Conservation (phyloP, 2,888 invertebrate genomes). For the Vanessa cardui region DNA sequence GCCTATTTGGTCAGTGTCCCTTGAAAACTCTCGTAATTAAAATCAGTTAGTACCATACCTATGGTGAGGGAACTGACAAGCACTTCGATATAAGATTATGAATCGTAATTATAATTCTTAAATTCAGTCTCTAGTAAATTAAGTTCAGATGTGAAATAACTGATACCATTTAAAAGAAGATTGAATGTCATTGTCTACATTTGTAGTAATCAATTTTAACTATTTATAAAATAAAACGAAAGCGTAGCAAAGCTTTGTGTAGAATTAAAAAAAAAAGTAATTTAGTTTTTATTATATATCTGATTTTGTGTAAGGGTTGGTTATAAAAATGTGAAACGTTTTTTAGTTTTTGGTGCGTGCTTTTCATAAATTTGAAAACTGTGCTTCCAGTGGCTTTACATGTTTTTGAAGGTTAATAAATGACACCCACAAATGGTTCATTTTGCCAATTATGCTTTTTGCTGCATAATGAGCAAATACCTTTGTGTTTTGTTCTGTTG, state of each 20-base stretch:
- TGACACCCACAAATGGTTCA: conserved; percentile 72
- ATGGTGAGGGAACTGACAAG: too few species aligned
- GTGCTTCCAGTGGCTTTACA: conserved; percentile 35
- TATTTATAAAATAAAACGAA: conserved; percentile 4
- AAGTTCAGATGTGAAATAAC: too few species aligned
- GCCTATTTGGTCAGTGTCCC: too few species aligned
- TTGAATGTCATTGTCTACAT: neutral
- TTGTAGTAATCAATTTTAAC: neutral
- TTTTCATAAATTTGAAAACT: conserved; percentile 19
- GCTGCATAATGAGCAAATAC: conserved; percentile 81
- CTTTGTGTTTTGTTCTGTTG: conserved; percentile 56
- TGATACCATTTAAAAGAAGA: too few species aligned
- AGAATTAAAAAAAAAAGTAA: neutral
- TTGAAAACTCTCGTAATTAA: too few species aligned
- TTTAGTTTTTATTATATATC: neutral
- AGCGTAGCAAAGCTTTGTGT: conserved; percentile 18
- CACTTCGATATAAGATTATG: too few species aligned
- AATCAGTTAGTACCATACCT: too few species aligned
- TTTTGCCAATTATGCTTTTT: conserved; percentile 79
- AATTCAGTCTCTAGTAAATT: too few species aligned
- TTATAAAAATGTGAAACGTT: conserved; percentile 17
- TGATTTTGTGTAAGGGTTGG: conserved; percentile 10
- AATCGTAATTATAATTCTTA: too few species aligned
- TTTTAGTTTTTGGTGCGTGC: conserved; percentile 35
- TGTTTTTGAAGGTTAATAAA: conserved; percentile 54